These are phyloP conservation scores for Suricata suricatta DNA, from an alignment of 2,113 vertebrate genomes.

Conservation along the genomic window DNA sequence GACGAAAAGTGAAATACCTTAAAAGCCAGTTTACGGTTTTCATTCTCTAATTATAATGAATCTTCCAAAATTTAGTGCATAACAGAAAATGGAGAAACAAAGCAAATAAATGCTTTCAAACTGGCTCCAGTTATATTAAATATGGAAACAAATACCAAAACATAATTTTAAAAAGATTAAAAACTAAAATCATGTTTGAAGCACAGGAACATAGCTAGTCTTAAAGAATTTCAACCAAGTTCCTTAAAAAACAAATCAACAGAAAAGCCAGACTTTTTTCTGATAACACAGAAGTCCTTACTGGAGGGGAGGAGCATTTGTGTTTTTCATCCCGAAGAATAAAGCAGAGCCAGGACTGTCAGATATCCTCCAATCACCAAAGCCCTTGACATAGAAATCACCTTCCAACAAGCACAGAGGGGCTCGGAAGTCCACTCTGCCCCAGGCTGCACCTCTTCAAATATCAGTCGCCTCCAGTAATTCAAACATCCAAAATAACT, in stretches of 20 bases:
- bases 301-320: background rate
- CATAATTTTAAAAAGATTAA: background rate
- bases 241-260: background rate
- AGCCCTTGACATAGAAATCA: background rate
- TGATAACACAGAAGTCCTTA: background rate
- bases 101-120: background rate
- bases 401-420: background rate
- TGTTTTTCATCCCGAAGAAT: background rate
- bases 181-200: background rate
- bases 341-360: background rate
- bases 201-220: background rate
- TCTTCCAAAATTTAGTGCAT: background rate
- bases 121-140: background rate
- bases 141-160: background rate
- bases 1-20: background rate
- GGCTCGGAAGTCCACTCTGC: background rate
- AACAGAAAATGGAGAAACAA: background rate
- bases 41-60: background rate
- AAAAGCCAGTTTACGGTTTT: background rate
- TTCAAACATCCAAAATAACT: background rate
- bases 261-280: background rate
- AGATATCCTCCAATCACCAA: background rate
- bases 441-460: background rate
- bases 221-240: conserved; percentile 8
- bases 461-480: background rate